These are phyloP conservation scores for Centropus unirufus DNA, from an alignment of 2,113 vertebrate species.

Conservation along the genomic window DNA sequence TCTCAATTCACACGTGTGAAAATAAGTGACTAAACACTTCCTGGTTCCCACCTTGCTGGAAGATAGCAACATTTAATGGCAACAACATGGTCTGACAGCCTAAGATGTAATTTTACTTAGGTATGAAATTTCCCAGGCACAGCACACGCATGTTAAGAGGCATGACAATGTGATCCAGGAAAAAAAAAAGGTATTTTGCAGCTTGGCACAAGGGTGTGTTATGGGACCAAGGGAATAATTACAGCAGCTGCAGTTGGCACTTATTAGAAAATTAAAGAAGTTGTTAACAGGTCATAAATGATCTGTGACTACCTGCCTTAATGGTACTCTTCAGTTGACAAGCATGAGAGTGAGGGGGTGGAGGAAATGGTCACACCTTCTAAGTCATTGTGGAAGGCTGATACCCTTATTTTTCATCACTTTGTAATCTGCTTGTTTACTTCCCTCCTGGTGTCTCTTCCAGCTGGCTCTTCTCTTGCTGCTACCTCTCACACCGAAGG, in stretches of 20 bases:
- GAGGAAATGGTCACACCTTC: constrained; percentile 41
- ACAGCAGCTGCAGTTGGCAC: not conserved
- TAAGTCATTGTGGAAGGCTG: not conserved
- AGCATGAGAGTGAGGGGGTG: constrained; percentile 38
- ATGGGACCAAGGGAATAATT: constrained; percentile 45
- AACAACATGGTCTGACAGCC: not conserved
- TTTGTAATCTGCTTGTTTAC: constrained; percentile 45
- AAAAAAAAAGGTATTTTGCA: not conserved
- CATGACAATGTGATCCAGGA: not conserved
- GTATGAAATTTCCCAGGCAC: not conserved
- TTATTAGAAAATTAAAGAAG: constrained; percentile 46
- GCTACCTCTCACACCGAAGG: not conserved
- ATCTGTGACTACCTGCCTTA: constrained; percentile 42
- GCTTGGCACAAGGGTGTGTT: not conserved
- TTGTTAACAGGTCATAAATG: constrained; percentile 48
- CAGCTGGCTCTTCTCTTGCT: not conserved
- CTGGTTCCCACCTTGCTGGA: not conserved
- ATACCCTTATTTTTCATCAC: constrained; percentile 39
- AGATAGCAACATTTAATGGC: not conserved
- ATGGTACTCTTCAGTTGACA: constrained; percentile 30
- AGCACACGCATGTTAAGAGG: not conserved
- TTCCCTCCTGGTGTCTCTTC: not conserved
- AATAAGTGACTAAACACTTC: not conserved
- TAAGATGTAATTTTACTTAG: not conserved
- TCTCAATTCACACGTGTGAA: not conserved